phyloP scores from a whole-genome alignment of 1,140 invertebrate genomes.

The Neotoxoptera formosana region DNA sequence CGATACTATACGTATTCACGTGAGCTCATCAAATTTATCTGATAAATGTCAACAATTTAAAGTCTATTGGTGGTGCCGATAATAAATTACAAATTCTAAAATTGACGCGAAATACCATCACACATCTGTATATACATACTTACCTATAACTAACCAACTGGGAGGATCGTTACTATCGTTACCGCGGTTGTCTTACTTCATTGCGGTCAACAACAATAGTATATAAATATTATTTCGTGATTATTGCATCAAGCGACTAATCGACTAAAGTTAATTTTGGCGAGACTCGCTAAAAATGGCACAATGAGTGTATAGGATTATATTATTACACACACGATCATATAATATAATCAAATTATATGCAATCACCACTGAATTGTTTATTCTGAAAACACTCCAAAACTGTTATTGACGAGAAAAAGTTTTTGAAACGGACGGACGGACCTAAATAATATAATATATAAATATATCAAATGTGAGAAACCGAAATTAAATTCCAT shows the following conservation, averaged over 20 bases:
- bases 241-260: neutral
- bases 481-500: constrained; percentile 1
- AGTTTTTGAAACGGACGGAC: neutral
- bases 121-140: neutral
- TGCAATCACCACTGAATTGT: neutral
- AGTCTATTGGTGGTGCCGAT: too few relatives aligned
- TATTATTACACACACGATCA: too few relatives aligned
- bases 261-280: neutral
- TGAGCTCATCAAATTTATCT: too few relatives aligned
- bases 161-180: neutral
- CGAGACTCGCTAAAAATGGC: neutral
- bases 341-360: neutral
- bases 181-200: neutral
- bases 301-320: neutral
- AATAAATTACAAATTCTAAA: too few relatives aligned
- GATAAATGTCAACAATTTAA: too few relatives aligned
- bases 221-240: neutral
- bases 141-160: neutral
- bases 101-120: too few relatives aligned
- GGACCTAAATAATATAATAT: neutral
- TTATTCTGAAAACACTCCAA: neutral
- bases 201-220: neutral
- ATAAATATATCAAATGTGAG: neutral
- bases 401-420: neutral
- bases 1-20: too few relatives aligned